A percentile compares a stretch with the other conserved stretches of the same genome.
These are phyloP conservation scores for Choristoneura rosaceana DNA, from an alignment of 2,888 invertebrate genomes.

Conservation along the genomic window DNA sequence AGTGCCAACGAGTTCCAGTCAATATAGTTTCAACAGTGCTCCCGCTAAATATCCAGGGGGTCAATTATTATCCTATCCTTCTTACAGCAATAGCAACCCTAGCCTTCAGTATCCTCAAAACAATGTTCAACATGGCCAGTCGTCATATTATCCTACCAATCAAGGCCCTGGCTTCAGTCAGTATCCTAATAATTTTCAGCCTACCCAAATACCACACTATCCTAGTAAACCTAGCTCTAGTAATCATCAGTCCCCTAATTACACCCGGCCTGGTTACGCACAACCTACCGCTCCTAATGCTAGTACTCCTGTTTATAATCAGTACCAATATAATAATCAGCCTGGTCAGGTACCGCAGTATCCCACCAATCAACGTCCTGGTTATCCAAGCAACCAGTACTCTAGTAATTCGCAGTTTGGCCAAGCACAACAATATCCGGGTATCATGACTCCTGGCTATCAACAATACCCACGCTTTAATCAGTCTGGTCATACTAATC, in stretches of 20 bases:
- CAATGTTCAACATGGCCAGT: conserved; percentile 32
- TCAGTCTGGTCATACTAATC: conserved; percentile 38
- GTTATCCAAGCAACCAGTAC: conserved; percentile 3
- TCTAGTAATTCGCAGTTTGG: neutral
- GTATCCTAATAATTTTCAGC: conserved; percentile 1
- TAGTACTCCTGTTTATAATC: neutral
- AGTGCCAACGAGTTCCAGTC: neutral
- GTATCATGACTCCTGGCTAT: conserved; percentile 46
- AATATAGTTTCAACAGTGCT: neutral
- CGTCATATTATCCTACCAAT: conserved; percentile 37
- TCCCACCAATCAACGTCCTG: conserved; percentile 6
- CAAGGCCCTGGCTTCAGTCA: neutral
- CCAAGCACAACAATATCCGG: conserved; percentile 21
- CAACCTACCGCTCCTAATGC: neutral
- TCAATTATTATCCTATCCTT: neutral
- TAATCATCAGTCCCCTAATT: neutral
- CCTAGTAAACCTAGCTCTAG: neutral
- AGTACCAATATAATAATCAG: conserved; percentile 5
- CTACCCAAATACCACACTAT: conserved; percentile 2
- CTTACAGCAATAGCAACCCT: neutral
- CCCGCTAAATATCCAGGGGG: conserved; percentile 1
- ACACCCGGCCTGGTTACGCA: neutral
- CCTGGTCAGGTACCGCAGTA: neutral
- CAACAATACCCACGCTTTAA: conserved; percentile 31
- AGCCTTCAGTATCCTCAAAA: conserved; percentile 35